Percentiles rank a stretch among this genome's conserved stretches.
Evolutionary conservation across 2,113 vertebrate species (phyloP).

Genomic region (Ammodytes marinus): DNA sequence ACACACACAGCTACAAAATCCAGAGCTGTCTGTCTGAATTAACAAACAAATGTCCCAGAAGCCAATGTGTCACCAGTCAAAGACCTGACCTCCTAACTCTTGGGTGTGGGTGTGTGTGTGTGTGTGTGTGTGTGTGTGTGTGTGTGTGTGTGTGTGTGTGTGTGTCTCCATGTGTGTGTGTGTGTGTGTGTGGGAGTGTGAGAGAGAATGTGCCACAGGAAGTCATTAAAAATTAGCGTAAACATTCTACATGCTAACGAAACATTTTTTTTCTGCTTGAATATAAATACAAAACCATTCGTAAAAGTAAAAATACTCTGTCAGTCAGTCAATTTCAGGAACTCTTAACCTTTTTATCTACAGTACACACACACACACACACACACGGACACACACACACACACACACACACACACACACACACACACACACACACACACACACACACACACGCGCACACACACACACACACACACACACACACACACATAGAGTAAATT

Average conservation of each 20-base stretch:
- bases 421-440: too few species aligned
- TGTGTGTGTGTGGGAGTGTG: slow-evolving; percentile 67
- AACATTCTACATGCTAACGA: slow-evolving; percentile 72
- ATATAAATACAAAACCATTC: slow-evolving; percentile 64
- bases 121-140: slow-evolving; percentile 71
- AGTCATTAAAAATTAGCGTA: slow-evolving; percentile 72
- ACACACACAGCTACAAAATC: background rate
- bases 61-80: slow-evolving; percentile 4
- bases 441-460: too few species aligned
- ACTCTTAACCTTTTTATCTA: slow-evolving; percentile 59
- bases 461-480: too few species aligned
- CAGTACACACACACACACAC: background rate
- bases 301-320: slow-evolving; percentile 36
- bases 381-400: too few species aligned
- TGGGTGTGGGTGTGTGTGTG: slow-evolving; percentile 36
- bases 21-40: too few species aligned
- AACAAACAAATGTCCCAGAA: slow-evolving; percentile 1
- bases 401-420: too few species aligned
- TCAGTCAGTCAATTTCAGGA: slow-evolving; percentile 63
- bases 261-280: slow-evolving; percentile 51
- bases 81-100: slow-evolving; percentile 24
- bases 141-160: slow-evolving; percentile 28
- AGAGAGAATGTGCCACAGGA: slow-evolving; percentile 69
- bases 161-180: slow-evolving; percentile 40
- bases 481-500: slow-evolving; percentile 57